Percentiles rank a stretch among this genome's conserved stretches.
phyloP scores from a whole-genome alignment of 2,113 vertebrate species.

The Trachemys scripta region DNA sequence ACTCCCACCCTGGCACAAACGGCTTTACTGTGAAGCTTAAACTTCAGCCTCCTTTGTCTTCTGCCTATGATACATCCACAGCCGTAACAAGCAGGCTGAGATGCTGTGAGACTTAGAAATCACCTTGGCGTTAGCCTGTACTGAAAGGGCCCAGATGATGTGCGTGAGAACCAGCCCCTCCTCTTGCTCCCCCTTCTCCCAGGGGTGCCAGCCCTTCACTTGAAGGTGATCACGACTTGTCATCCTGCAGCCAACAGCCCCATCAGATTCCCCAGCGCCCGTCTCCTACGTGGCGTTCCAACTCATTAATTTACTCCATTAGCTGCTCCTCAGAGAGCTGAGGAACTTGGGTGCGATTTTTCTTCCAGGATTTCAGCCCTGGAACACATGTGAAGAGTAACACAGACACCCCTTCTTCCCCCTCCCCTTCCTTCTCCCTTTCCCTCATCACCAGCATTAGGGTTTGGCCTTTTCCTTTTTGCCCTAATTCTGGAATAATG shows the following conservation, averaged over 20 bases:
- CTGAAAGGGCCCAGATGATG: neutral
- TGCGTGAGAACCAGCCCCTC: rapidly evolving
- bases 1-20: rapidly evolving
- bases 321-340: conserved; percentile 21
- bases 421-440: neutral
- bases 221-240: neutral
- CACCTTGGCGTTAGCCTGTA: rapidly evolving
- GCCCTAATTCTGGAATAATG: conserved; percentile 41
- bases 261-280: rapidly evolving
- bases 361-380: neutral
- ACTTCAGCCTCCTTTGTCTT: rapidly evolving
- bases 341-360: conserved; percentile 41
- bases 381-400: conserved; percentile 53
- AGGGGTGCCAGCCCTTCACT: rapidly evolving
- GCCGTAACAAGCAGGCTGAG: neutral
- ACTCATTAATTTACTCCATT: conserved; percentile 44
- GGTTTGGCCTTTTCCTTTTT: conserved; percentile 10
- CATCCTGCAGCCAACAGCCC: rapidly evolving
- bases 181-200: no score
- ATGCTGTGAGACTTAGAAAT: neutral
- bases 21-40: neutral
- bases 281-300: neutral
- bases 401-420: rapidly evolving
- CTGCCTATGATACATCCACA: neutral
- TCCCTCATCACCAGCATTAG: neutral